Conservation (phyloP, 2,888 invertebrate species). For the Aphelenchoides bicaudatus region DNA sequence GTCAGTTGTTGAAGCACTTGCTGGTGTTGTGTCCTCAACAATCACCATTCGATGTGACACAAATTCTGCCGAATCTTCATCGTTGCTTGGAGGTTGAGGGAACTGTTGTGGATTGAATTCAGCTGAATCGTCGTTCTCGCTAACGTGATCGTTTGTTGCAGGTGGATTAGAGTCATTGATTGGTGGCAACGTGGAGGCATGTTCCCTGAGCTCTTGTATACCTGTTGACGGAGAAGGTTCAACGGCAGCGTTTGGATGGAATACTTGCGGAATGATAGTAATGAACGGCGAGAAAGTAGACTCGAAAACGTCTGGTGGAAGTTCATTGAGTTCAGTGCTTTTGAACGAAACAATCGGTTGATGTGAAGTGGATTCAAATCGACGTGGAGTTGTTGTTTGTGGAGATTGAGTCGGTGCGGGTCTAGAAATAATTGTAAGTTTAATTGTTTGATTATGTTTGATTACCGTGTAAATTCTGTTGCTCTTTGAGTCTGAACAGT, state of each 20-base stretch:
- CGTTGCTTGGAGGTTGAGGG: constrained; percentile 11
- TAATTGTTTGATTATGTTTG: no score
- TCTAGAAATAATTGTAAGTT: no score
- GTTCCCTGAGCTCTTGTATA: neutral
- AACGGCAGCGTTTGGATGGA: constrained; percentile 20
- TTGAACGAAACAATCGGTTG: constrained; percentile 48
- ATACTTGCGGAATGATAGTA: constrained; percentile 48
- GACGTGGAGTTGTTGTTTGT: constrained; percentile 10
- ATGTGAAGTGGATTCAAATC: constrained; percentile 29
- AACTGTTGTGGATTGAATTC: constrained; percentile 17
- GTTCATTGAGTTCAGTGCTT: constrained; percentile 47
- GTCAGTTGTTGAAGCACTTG: constrained; percentile 16
- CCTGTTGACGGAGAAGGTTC: neutral
- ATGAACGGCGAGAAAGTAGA: constrained; percentile 54
- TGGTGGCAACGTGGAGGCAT: neutral
- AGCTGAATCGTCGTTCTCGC: neutral
- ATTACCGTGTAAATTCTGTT: no score
- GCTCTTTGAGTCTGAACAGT: constrained; percentile 16
- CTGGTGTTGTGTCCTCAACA: constrained; percentile 11
- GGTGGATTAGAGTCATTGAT: neutral
- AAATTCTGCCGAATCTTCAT: neutral
- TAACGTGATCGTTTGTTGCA: neutral
- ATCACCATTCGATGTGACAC: constrained; percentile 9
- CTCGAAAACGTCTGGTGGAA: constrained; percentile 55
- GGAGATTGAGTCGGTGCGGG: neutral